Conservation (phyloP, 2,888 invertebrate species). For the Stratiomys singularior region DNA sequence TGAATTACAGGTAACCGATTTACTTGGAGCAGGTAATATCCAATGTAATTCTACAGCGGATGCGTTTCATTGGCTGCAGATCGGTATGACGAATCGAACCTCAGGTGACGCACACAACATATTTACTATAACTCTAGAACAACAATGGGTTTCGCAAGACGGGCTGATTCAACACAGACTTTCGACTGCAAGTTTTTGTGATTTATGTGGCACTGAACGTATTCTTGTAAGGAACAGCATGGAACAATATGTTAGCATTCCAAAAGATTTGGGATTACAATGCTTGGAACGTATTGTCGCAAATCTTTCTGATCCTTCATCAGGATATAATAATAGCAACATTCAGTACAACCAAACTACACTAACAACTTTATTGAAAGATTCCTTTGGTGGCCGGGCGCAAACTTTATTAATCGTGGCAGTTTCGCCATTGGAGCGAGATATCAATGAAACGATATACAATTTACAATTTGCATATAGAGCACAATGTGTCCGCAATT, state of each 20-base stretch:
- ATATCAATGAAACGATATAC: conserved; percentile 76
- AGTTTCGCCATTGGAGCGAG: conserved; percentile 75
- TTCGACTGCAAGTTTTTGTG: conserved; percentile 80
- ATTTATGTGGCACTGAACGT: conserved; percentile 71
- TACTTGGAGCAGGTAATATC: conserved; percentile 69
- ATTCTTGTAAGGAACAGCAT: conserved; percentile 65
- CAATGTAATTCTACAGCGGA: conserved; percentile 73
- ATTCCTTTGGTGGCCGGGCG: conserved; percentile 80
- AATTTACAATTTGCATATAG: conserved; percentile 75
- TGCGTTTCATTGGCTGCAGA: conserved; percentile 76
- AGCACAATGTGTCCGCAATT: conserved; percentile 76
- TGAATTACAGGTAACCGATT: conserved; percentile 67
- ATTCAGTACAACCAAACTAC: conserved; percentile 72
- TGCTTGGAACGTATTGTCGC: conserved; percentile 75
- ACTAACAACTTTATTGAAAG: conserved; percentile 75
- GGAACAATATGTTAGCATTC: conserved; percentile 66
- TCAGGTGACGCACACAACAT: conserved; percentile 71
- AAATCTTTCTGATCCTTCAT: conserved; percentile 67
- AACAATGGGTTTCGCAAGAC: conserved; percentile 77
- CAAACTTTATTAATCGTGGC: conserved; percentile 79
- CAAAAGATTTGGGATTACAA: conserved; percentile 73
- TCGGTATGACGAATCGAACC: conserved; percentile 73
- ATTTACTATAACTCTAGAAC: conserved; percentile 79
- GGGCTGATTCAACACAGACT: conserved; percentile 75
- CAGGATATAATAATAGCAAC: conserved; percentile 58